These are phyloP conservation scores for Oscheius sp. DNA, from an alignment of 2,888 invertebrate genomes.

Conservation along the genomic window DNA sequence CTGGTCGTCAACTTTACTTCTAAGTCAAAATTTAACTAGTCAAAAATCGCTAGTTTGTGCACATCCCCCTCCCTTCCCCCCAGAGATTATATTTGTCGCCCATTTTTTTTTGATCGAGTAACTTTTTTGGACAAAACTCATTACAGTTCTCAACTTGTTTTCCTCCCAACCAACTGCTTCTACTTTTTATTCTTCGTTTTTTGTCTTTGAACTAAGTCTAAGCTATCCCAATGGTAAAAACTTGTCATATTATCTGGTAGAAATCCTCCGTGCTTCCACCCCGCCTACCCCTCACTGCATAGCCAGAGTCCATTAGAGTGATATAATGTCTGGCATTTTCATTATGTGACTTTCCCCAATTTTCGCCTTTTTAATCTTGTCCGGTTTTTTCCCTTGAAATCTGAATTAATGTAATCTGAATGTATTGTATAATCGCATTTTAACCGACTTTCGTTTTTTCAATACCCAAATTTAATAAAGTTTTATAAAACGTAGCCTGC, in stretches of 20 bases:
- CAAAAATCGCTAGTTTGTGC: background rate
- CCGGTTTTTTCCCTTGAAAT: conserved; percentile 4
- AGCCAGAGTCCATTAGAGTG: background rate
- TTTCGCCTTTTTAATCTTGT: conserved; percentile 14
- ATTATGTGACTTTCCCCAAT: background rate
- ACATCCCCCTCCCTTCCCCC: background rate
- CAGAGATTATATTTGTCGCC: background rate
- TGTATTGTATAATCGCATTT: conserved; percentile 3
- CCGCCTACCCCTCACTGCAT: no score
- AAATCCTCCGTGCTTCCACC: background rate
- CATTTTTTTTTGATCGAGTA: background rate
- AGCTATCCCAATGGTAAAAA: background rate
- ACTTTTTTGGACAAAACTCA: background rate
- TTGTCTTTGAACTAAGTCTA: no score
- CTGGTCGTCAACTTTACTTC: conserved; percentile 12
- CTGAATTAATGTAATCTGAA: background rate
- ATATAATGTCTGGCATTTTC: conserved; percentile 7
- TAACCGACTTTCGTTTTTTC: no score
- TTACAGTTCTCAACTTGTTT: background rate
- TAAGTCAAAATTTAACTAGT: background rate
- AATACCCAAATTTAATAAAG: background rate
- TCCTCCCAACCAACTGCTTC: background rate
- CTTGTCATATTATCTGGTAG: conserved; percentile 14
- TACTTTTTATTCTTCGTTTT: background rate
- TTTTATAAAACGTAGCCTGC: background rate